Evolutionary conservation across 1,140 invertebrate genomes (phyloP), one percentile per base, ranked within the genome.

Genomic region (Drosophila triauraria): DNA sequence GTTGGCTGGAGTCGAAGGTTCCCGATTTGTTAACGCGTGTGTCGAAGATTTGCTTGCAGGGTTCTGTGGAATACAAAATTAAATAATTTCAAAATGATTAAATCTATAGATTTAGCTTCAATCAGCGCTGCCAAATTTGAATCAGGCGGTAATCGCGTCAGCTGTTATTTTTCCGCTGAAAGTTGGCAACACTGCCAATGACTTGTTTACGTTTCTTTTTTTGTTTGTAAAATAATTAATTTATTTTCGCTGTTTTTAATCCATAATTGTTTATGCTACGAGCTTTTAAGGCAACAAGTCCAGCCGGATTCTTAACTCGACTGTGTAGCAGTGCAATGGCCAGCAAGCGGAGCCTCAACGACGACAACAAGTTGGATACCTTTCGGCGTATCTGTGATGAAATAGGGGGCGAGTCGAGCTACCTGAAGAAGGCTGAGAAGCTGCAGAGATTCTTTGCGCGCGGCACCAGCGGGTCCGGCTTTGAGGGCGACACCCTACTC

Each of bases 11-110:
- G 17, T 95, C 95, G 60, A 98, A 95, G 3, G 95, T 95, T 9
- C 97, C 97, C 63, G 96, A 96, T 93, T 97, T 97, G 51, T 95
- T 94, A n/a, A 94, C 94, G 80, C 97, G 97, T 83, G 97, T 97
- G 91, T 94, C 96, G 88, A 96, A 96, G 25, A 95, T 94, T 84
- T 96, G 94, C 80, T 97, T 95, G 93, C 97, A 98, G 25, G 76
- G 68, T 60, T 78, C 91, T 92, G 58, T 15, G 4, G 35, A 69
- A 51, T 13, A 32, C 9, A 8, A 32, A 9, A 38, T 4, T 8
- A 8, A 53, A 23, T 8, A 0, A 20, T 9, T 25, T 6, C 13
- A 0, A 53, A 53, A 13, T 32, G 5, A 7, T 20, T 7, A 17
- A 13, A 7, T 35, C 5, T 20, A 9, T n/a, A 12, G n/a, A 32